These are phyloP conservation scores for Phalanger gymnotis DNA, from an alignment of 2,797 vertebrate genomes.

Conservation along the genomic window DNA sequence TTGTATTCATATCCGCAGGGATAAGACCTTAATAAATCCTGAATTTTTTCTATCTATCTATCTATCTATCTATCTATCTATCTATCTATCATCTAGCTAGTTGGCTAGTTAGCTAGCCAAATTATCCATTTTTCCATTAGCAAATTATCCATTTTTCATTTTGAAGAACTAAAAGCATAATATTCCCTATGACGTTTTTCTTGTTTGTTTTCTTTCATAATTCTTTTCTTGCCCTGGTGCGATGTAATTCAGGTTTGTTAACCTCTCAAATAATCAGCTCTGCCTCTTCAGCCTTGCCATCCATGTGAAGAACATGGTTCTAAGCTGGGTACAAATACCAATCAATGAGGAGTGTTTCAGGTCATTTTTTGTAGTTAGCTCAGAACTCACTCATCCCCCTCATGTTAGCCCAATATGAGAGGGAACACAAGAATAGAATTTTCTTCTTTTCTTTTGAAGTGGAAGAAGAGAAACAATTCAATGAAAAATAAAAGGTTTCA, in stretches of 20 bases:
- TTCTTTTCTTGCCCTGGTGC: background rate
- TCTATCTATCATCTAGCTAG: background rate
- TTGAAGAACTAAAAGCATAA: background rate
- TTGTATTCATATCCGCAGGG: background rate
- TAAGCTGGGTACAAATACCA: background rate
- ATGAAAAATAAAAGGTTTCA: background rate
- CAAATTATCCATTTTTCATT: slow-evolving; percentile 24
- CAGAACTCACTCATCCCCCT: background rate
- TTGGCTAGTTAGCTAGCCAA: background rate
- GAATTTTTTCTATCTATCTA: background rate
- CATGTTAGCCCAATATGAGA: background rate
- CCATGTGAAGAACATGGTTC: background rate
- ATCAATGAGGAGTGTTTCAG: background rate
- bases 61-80: background rate
- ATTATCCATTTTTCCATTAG: background rate
- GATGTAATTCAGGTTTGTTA: slow-evolving; percentile 33
- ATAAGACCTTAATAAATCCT: background rate
- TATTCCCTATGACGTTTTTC: slow-evolving; percentile 5
- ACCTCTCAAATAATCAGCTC: slow-evolving; percentile 11
- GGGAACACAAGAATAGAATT: background rate
- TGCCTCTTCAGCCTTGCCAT: background rate
- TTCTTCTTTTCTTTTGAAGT: background rate
- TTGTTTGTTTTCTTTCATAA: background rate
- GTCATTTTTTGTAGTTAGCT: background rate
- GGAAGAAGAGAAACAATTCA: background rate